Base-by-base conservation (phyloP, 1,140 invertebrate species). In the Caerostris darwini region DNA sequence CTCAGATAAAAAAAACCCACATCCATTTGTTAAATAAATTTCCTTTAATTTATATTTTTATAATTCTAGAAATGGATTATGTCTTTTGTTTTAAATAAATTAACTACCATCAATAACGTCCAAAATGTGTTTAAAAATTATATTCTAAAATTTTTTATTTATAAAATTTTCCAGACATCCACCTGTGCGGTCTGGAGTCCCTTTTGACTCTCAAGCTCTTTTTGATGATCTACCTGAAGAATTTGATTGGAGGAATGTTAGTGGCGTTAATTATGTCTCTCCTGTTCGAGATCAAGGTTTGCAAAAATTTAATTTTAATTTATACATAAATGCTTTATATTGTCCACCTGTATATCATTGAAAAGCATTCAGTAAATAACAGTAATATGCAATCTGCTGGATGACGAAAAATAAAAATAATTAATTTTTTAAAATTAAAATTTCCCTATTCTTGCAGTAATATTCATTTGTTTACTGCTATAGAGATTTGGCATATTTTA, bases 231-330 rank as follows among this genome's bases (percentile, higher is more conserved):
- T 97, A 19, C 97, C 97, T 10, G 95, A 95, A 10, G 92, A 94
- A 57, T 97, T 97, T 95, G 97, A 97, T 95, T 97, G 97, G 97
- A 95, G 96, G 58, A 96, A 97, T 95, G 95, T 96, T 2, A 95
- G 95, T 93, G 97, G 96, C 34, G 95, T 96, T 5, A 96, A 96
- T 94, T 97, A 96, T 96, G 96, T 97, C 3, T 96, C 96, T 57
- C 96, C 96, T 17, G 95, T 97, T 50, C 96, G 96, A 14, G 82
- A 95, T 85, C 94, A 95, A 95, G 94, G 94, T 95, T 12, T 19
- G 83, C 69, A 10, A 86, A 56, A 34, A 61, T 7, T 61, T 34
- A 34, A 61, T 77, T 77, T 77, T 77, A 77, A 64, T 64, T 64
- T 17, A 64, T 64, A 34, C 2, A 34, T 34, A 34, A 34, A 34